A percentile compares a stretch with the other conserved stretches of the same genome.
These are phyloP conservation scores for Linnaemya vulpina DNA, from an alignment of 2,888 invertebrate species.

Conservation along the genomic window DNA sequence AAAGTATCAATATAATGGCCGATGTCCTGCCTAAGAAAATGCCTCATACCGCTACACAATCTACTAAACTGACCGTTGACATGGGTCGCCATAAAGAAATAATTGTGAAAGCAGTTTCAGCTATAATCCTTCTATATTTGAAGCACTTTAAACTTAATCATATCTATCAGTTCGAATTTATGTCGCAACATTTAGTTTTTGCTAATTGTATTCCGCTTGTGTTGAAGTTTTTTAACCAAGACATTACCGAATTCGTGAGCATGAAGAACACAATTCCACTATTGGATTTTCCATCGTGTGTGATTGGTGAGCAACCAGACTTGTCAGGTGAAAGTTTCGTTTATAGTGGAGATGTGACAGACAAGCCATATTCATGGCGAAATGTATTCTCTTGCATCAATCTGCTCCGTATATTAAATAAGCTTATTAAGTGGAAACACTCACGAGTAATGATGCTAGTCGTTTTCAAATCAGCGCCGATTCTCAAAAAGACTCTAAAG, in stretches of 20 bases:
- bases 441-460: slow-evolving; percentile 99
- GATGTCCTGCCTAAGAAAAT: slow-evolving; percentile 98
- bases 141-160: slow-evolving; percentile 99
- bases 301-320: slow-evolving; percentile 97
- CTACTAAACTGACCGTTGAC: slow-evolving; percentile 97
- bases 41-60: slow-evolving; percentile 97
- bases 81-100: slow-evolving; percentile 99
- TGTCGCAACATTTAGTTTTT: slow-evolving; percentile 99
- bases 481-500: slow-evolving; percentile 97
- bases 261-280: slow-evolving; percentile 96
- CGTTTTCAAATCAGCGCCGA: slow-evolving; percentile 99
- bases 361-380: slow-evolving; percentile 96
- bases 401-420: slow-evolving; percentile 96
- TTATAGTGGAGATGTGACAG: slow-evolving; percentile 87
- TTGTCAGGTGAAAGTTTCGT: slow-evolving; percentile 95
- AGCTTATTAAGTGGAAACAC: slow-evolving; percentile 99
- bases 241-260: slow-evolving; percentile 96
- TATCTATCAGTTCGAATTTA: slow-evolving; percentile 99
- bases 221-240: slow-evolving; percentile 99
- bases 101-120: slow-evolving; percentile 97
- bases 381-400: slow-evolving; percentile 99
- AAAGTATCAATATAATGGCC: slow-evolving; percentile 98
- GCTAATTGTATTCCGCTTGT: slow-evolving; percentile 99
- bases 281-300: slow-evolving; percentile 97
- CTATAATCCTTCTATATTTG: slow-evolving; percentile 93